Conservation (phyloP, 2,113 vertebrate species). For the Cavia aperea region DNA sequence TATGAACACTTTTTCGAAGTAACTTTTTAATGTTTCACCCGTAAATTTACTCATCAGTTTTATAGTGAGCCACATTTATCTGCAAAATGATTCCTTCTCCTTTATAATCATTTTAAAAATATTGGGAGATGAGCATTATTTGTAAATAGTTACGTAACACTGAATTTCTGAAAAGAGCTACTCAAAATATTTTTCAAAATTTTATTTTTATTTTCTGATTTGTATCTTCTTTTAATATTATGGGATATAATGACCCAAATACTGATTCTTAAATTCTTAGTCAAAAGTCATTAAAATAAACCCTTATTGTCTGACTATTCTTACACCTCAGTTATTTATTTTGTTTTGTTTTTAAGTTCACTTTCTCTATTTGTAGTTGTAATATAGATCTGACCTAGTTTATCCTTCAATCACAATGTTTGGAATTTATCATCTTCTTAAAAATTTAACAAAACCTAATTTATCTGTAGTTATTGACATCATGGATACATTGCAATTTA, state of each 20-base stretch:
- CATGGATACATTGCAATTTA: not conserved
- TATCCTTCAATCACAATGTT: not conserved
- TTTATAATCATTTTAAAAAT: conserved; percentile 49
- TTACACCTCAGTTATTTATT: conserved; percentile 1
- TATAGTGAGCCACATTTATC: conserved; percentile 65
- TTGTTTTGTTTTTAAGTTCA: conserved; percentile 14
- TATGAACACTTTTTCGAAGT: conserved; percentile 69
- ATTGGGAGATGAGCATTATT: conserved; percentile 25
- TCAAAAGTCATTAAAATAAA: conserved; percentile 33
- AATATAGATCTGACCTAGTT: not conserved
- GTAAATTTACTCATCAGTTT: conserved; percentile 66
- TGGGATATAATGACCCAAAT: not conserved
- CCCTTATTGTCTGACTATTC: not conserved
- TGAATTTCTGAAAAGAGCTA: conserved; percentile 40
- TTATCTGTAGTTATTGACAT: not conserved
- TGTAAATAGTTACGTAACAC: conserved; percentile 34
- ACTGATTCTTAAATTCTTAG: not conserved
- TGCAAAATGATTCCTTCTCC: conserved; percentile 54
- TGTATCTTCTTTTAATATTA: conserved; percentile 7
- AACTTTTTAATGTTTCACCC: conserved; percentile 62
- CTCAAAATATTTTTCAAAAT: conserved; percentile 35
- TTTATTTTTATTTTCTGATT: not conserved
- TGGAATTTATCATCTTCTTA: not conserved
- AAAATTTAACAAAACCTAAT: not conserved
- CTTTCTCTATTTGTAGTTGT: conserved; percentile 22